These are phyloP conservation scores for Siderastrea siderea DNA, from an alignment of 92 coral and sea anemone genomes.

Conservation along the genomic window DNA sequence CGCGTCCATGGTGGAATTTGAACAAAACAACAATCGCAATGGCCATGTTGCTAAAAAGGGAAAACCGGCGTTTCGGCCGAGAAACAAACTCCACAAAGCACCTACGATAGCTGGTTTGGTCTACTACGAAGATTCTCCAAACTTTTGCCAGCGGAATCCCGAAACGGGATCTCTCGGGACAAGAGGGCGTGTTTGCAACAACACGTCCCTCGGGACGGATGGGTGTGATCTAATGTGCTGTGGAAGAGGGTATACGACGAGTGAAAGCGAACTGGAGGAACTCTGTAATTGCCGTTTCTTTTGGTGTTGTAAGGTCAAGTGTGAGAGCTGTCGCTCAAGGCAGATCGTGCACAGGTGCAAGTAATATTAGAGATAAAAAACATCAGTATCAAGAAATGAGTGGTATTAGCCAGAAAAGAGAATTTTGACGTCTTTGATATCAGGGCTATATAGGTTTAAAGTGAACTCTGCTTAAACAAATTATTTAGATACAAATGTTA, in stretches of 20 bases:
- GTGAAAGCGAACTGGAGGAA: slow-evolving; percentile 74
- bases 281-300: slow-evolving; percentile 87
- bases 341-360: slow-evolving; percentile 80
- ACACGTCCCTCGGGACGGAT: slow-evolving; percentile 92
- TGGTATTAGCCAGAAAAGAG: not conserved
- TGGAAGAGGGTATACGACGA: slow-evolving; percentile 85
- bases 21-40: slow-evolving; percentile 87
- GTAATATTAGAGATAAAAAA: too few species aligned
- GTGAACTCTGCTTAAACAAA: not conserved
- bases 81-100: slow-evolving; percentile 76
- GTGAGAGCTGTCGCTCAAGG: slow-evolving; percentile 81
- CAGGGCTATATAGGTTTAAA: not conserved
- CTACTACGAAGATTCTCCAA: slow-evolving; percentile 93
- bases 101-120: slow-evolving; percentile 89
- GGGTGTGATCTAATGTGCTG: slow-evolving; percentile 98
- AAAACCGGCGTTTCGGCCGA: slow-evolving; percentile 83
- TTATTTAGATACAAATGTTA: not conserved
- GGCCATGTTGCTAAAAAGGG: slow-evolving; percentile 70
- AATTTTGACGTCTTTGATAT: not conserved
- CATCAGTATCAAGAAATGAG: not conserved
- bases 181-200: slow-evolving; percentile 90
- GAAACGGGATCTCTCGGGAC: slow-evolving; percentile 94
- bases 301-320: slow-evolving; percentile 97
- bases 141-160: slow-evolving; percentile 87
- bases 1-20: slow-evolving; percentile 97